Base-by-base conservation (phyloP, 1,140 invertebrate genomes). In the Ruditapes philippinarum region DNA sequence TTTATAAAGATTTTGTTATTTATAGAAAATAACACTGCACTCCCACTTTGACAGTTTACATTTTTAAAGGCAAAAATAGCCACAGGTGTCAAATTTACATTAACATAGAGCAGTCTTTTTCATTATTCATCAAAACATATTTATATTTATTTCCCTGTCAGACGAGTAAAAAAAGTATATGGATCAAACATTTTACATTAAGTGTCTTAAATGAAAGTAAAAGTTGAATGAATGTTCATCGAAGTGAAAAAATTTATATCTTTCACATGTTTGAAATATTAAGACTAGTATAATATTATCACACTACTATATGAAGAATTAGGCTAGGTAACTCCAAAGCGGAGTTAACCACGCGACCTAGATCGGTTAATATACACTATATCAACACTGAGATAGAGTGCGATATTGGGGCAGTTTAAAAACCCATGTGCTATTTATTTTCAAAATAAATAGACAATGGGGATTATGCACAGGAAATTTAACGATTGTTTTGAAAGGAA, bases 351-450 rank as follows among this genome's bases (percentile, higher is more conserved):
- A 70, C 65, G 36, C 65, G 65, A 65, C 65, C 65, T 38, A 70
- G 65, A 19, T 70, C 36, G 28, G n/a, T 5, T 19, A 3, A 7
- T 36, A 28, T 70, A 38, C 14, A 70, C 65, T 22, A 28, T 25
- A 54, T 49, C 28, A 17, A 11, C 40, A 49, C 40, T 45, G 70
- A 74, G 9, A 28, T 60, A 65, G 25, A 4, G 4, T 9, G 17
- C 3, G 12, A n/a, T 5, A 40, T 38, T 1, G 36, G 33, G 33
- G 33, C 25, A 19, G 45, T 25, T 51, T 51, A 36, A 33, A 74
- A 78, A 45, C 42, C 42, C 74, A 54, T 78, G 74, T 78, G 45
- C 28, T 78, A 78, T 54, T 78, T 78, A 36, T 78, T 78, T 54
- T 78, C 45, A 51, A 78, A 78, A 78, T 31, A 4, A 57, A 17